phyloP scores from a whole-genome alignment of 2,888 invertebrate species.

The Pheosia tremula region DNA sequence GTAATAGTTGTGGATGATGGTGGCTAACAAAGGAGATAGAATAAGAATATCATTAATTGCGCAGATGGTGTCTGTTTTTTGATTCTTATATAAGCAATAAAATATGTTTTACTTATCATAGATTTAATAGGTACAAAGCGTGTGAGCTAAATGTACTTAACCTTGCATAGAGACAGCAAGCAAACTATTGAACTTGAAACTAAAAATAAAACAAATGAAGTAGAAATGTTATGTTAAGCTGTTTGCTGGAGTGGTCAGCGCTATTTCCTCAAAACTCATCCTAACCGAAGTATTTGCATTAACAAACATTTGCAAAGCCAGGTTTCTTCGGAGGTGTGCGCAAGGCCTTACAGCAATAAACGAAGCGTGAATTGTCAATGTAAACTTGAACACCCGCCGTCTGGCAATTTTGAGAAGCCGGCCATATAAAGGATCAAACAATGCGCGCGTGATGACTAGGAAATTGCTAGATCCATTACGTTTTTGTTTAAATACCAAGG shows the following conservation, averaged over 20 bases:
- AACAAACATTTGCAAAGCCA: neutral
- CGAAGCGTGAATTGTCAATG: conserved; percentile 35
- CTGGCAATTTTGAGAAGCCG: conserved; percentile 23
- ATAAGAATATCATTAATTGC: too few species aligned
- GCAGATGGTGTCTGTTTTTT: too few species aligned
- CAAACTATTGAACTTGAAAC: too few species aligned
- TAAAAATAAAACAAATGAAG: too few species aligned
- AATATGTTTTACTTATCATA: too few species aligned
- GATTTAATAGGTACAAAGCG: too few species aligned
- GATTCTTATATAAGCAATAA: too few species aligned
- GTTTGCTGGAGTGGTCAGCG: neutral
- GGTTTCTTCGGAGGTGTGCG: conserved; percentile 1
- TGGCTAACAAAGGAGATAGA: too few species aligned
- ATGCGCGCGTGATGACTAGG: conserved; percentile 9
- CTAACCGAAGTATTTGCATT: neutral
- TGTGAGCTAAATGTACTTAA: too few species aligned
- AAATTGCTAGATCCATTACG: conserved; percentile 13
- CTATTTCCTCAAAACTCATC: neutral
- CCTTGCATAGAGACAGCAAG: too few species aligned
- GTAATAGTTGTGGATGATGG: too few species aligned
- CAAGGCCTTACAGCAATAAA: conserved; percentile 22
- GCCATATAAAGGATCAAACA: conserved; percentile 21
- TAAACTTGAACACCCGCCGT: conserved; percentile 31
- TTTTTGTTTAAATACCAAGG: conserved; percentile 16
- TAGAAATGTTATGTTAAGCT: neutral